Evolutionary conservation across 2,888 invertebrate species (phyloP).

Genomic region (Apotomis turbidana): DNA sequence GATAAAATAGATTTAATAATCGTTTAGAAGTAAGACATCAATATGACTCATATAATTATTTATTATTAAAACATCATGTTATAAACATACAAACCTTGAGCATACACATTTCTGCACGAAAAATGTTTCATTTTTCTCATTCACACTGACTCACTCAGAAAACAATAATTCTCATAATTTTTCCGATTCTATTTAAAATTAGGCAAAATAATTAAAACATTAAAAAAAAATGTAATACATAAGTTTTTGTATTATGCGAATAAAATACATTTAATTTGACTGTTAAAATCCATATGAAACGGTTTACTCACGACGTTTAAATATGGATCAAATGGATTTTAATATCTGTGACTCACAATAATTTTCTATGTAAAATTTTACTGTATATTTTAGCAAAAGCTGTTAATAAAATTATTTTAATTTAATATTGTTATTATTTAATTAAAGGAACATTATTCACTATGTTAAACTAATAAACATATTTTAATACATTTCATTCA

Average conservation of each 20-base stretch:
- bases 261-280: background rate
- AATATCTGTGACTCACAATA: too few relatives aligned
- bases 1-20: background rate
- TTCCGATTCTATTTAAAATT: background rate
- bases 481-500: slow-evolving; percentile 25
- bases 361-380: background rate
- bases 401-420: background rate
- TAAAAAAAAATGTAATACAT: background rate
- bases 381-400: background rate
- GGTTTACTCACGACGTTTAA: too few relatives aligned
- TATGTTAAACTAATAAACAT: slow-evolving; percentile 28
- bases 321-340: too few relatives aligned
- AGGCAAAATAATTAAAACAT: background rate
- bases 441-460: slow-evolving; percentile 30
- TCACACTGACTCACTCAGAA: background rate
- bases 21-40: slow-evolving; percentile 19
- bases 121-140: background rate
- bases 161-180: background rate
- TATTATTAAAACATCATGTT: slow-evolving; percentile 23
- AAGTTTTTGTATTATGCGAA: background rate
- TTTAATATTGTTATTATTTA: slow-evolving; percentile 9
- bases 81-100: slow-evolving; percentile 38
- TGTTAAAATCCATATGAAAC: too few relatives aligned
- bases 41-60: slow-evolving; percentile 15
- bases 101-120: slow-evolving; percentile 13